phyloP scores from a whole-genome alignment of 2,797 vertebrate species.

The Enteromius afrohamiltoni region DNA sequence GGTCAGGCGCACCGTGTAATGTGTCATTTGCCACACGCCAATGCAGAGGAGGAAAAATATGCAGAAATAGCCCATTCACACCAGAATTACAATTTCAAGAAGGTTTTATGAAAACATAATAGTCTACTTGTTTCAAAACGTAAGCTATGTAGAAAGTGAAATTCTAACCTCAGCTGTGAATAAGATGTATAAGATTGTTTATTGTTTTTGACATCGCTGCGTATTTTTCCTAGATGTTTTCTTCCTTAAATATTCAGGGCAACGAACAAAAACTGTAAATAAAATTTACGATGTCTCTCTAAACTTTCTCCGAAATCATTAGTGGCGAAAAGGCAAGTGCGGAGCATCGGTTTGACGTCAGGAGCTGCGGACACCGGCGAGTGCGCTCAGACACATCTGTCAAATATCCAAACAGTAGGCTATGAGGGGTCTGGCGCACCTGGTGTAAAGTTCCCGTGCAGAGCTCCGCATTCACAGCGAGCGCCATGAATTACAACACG shows the following conservation, averaged over 20 bases:
- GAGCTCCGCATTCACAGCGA: conserved; percentile 17
- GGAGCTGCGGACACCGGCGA: conserved; percentile 39
- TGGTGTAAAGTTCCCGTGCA: conserved; percentile 43
- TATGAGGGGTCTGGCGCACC: conserved; percentile 39
- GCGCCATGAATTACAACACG: conserved; percentile 72
- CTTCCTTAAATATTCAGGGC: too few species aligned
- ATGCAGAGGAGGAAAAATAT: not conserved
- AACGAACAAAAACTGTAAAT: not conserved
- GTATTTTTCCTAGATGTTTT: not conserved
- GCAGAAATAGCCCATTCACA: not conserved
- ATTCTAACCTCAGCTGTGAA: not conserved
- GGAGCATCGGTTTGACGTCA: conserved; percentile 55
- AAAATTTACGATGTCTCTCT: not conserved
- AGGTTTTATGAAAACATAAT: not conserved
- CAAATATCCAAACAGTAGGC: conserved; percentile 27
- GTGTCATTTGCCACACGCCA: not conserved
- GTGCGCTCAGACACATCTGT: conserved; percentile 35
- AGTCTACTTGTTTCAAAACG: not conserved
- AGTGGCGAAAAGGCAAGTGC: not conserved
- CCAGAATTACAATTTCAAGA: not conserved
- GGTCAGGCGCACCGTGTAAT: conserved; percentile 2
- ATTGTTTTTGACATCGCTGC: not conserved
- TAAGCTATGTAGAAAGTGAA: not conserved
- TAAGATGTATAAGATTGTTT: not conserved
- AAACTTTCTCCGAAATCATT: conserved; percentile 1